Base-by-base conservation (phyloP, 2,797 vertebrate genomes). In the Oryzias sinensis region DNA sequence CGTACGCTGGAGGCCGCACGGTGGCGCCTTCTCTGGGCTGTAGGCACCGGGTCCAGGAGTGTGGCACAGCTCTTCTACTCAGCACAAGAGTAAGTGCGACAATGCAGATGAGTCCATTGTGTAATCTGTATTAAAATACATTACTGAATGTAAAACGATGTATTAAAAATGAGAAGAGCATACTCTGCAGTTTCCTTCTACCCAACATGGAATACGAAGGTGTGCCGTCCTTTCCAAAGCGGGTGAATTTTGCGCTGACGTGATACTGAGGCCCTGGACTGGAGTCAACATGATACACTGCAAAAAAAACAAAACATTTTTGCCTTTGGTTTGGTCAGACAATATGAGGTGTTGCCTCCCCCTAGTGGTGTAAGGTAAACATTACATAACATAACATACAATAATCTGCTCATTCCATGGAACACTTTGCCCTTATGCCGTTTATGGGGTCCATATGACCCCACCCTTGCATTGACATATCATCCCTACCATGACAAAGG, bases 21-120 rank as follows among this genome's bases (percentile, higher is more conserved):
- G 81, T 0, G 90, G 83, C 0, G 77, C 88, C 53, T 82, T 92
- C 82, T 95, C 94, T 0, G 93, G 94, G 59, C 85, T 94, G 82
- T 97, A 95, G 3, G 91, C 70, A 0, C 93, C 94, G 0, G 94
- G 94, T 51, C 94, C 95, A 0, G 95, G 95, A 0, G 92, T 90
- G 58, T 89, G 80, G 67, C 88, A 81, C 0, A 84, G 42, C 53
- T 79, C 79, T 40, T 81, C 89, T 90, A 41, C 29, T 61, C 68
- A 70, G 70, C 41, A 77, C 56, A 84, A 71, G 24, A 7, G 58
- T 60, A 51, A 60, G 45, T 45, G 46, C 68, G 54, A 62, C 18
- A 65, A 55, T n/a, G 42, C 17, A 18, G 3, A 44, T 16, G 17
- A 18, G n/a, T 45, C 7, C 6, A 18, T 18, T 18, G 18, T 18